A percentile compares a stretch with the other conserved stretches of the same genome.
Conservation (phyloP, 2,797 vertebrate genomes). For the Alca torda region DNA sequence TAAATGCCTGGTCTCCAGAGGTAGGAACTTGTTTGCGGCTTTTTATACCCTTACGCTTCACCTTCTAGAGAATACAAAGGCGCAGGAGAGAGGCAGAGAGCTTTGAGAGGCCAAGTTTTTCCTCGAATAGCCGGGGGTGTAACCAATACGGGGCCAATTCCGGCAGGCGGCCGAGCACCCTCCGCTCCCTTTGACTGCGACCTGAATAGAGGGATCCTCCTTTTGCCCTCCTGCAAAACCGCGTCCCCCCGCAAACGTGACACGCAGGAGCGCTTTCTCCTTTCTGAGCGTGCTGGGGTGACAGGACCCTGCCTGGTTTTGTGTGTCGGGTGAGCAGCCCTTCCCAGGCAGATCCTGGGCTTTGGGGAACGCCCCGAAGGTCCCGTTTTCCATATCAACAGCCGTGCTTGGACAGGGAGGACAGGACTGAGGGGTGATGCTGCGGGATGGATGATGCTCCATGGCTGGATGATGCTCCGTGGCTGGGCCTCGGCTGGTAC, state of each 20-base stretch:
- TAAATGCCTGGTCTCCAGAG: conserved; percentile 87
- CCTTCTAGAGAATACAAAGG: conserved; percentile 87
- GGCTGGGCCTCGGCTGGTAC: background rate
- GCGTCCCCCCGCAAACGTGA: fast-evolving
- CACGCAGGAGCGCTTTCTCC: background rate
- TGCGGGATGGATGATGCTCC: background rate
- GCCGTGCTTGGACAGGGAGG: fast-evolving
- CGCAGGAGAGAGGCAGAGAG: conserved; percentile 79
- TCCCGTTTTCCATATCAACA: background rate
- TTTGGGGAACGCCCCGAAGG: background rate
- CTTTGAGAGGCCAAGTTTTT: conserved; percentile 55
- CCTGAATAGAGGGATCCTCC: conserved; percentile 27
- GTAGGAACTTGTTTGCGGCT: conserved; percentile 87
- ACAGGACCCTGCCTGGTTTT: background rate
- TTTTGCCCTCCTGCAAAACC: background rate
- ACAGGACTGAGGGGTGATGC: background rate
- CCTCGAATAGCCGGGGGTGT: conserved; percentile 47
- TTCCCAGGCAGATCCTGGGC: fast-evolving
- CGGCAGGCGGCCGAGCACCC: background rate
- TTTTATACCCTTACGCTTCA: conserved; percentile 86
- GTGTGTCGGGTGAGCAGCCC: background rate
- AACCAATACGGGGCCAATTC: conserved; percentile 32
- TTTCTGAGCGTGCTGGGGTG: fast-evolving
- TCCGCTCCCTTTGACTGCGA: background rate
- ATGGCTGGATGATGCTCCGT: too few species aligned